phyloP scores from a whole-genome alignment of 2,797 vertebrate genomes.

The Sebastes hopkinsi region DNA sequence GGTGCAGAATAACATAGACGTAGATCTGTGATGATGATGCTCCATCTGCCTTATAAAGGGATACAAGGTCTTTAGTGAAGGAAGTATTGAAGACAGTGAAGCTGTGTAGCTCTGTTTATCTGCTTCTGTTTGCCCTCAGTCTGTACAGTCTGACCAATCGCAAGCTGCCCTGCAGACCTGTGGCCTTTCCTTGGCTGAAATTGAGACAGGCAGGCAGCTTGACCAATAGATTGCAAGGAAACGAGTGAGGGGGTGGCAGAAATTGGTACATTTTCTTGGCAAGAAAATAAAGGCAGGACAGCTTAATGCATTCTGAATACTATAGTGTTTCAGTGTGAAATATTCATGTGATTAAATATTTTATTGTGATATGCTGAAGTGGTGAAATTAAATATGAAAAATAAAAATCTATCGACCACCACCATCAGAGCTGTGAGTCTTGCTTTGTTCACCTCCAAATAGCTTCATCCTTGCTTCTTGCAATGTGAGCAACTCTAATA shows the following conservation, averaged over 20 bases:
- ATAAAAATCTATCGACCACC: constrained; percentile 57
- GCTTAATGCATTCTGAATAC: constrained; percentile 72
- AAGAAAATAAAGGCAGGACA: constrained; percentile 44
- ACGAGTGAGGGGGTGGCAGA: background rate
- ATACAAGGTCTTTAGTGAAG: constrained; percentile 21
- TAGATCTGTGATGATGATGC: constrained; percentile 55
- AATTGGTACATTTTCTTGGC: constrained; percentile 45
- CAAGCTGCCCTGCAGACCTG: constrained; percentile 14
- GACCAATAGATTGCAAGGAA: constrained; percentile 41
- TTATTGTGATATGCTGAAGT: constrained; percentile 78
- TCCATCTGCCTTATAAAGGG: constrained; percentile 51
- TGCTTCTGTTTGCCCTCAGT: constrained; percentile 35
- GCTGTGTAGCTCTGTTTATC: constrained; percentile 5
- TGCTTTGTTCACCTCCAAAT: constrained; percentile 41
- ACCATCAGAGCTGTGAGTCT: constrained; percentile 20
- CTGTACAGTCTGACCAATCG: constrained; percentile 35
- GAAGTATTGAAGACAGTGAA: constrained; percentile 20
- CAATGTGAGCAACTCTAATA: constrained; percentile 5
- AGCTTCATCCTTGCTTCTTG: constrained; percentile 8
- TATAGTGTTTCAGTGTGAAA: constrained; percentile 73
- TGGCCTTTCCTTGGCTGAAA: constrained; percentile 43
- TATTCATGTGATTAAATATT: constrained; percentile 80
- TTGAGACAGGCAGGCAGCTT: constrained; percentile 22
- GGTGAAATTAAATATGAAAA: constrained; percentile 60
- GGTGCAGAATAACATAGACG: constrained; percentile 61